These are phyloP conservation scores for Anagyrus pseudococci DNA, from an alignment of 2,888 invertebrate species.

Conservation along the genomic window DNA sequence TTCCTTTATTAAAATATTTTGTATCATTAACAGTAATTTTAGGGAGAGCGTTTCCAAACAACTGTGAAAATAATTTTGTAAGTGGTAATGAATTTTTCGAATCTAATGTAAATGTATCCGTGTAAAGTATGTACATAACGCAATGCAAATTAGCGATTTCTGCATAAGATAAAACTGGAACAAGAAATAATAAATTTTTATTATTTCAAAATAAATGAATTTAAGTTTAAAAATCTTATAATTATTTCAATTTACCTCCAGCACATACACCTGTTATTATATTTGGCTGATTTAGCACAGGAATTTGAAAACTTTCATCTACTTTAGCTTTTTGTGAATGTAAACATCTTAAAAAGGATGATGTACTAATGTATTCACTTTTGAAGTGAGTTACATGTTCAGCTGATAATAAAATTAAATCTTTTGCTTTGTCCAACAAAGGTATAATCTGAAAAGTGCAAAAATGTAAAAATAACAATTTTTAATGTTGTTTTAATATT, in stretches of 20 bases:
- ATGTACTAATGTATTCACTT: slow-evolving; percentile 40
- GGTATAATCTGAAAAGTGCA: slow-evolving; percentile 48
- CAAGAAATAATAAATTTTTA: slow-evolving; percentile 32
- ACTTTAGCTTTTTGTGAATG: slow-evolving; percentile 44
- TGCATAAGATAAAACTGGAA: slow-evolving; percentile 54
- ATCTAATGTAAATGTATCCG: slow-evolving; percentile 53
- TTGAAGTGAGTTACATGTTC: slow-evolving; percentile 51
- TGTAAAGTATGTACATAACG: slow-evolving; percentile 53
- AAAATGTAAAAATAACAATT: not conserved
- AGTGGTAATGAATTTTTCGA: slow-evolving; percentile 51
- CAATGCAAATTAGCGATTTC: slow-evolving; percentile 49
- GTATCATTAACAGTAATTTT: slow-evolving; percentile 41
- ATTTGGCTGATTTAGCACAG: slow-evolving; percentile 53
- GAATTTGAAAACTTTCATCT: slow-evolving; percentile 39
- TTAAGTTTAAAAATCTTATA: slow-evolving; percentile 7
- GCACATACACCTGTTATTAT: slow-evolving; percentile 55
- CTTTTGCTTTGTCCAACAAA: slow-evolving; percentile 45
- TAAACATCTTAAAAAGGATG: slow-evolving; percentile 50
- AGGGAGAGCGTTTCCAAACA: slow-evolving; percentile 43
- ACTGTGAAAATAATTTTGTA: slow-evolving; percentile 47
- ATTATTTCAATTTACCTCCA: slow-evolving; percentile 49
- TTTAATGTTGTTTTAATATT: not conserved
- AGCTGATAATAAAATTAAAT: slow-evolving; percentile 47
- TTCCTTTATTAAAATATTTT: slow-evolving; percentile 54
- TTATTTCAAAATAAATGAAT: slow-evolving; percentile 24